phyloP scores from a whole-genome alignment of 1,140 invertebrate species.

The Pogonus chalceus region DNA sequence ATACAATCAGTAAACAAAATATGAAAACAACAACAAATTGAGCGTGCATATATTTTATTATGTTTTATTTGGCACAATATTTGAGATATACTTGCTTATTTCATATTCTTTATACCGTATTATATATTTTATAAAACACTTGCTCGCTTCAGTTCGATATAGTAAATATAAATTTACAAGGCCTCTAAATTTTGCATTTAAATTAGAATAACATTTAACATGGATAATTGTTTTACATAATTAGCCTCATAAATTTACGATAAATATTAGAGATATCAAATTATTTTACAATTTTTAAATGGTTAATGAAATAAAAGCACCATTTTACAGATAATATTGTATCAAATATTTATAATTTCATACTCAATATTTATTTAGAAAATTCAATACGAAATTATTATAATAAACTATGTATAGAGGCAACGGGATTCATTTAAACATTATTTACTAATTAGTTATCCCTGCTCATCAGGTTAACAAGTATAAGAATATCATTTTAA shows the following conservation, averaged over 20 bases:
- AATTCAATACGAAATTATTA: neutral
- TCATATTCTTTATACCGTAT: constrained; percentile 1
- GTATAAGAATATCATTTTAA: neutral
- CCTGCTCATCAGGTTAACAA: neutral
- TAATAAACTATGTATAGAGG: constrained; percentile 6
- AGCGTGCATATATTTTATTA: neutral
- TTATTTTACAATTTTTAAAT: neutral
- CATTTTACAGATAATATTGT: neutral
- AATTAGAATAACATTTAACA: neutral
- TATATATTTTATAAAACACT: neutral
- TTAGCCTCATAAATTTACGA: constrained; percentile 4
- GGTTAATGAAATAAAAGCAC: neutral
- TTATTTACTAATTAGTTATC: neutral
- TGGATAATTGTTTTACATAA: neutral
- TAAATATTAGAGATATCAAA: neutral
- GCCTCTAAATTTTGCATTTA: neutral
- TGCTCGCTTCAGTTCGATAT: constrained; percentile 2
- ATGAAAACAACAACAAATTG: neutral
- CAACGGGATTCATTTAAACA: constrained; percentile 3
- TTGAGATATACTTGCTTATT: constrained; percentile 6
- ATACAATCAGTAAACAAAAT: neutral
- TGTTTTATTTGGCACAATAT: constrained; percentile 5
- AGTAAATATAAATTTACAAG: constrained; percentile 7
- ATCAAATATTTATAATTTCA: neutral
- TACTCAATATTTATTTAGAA: neutral